Base-by-base conservation (phyloP, 53 echinoderm and acorn worm genomes). In the Temnopleurus reevesii region DNA sequence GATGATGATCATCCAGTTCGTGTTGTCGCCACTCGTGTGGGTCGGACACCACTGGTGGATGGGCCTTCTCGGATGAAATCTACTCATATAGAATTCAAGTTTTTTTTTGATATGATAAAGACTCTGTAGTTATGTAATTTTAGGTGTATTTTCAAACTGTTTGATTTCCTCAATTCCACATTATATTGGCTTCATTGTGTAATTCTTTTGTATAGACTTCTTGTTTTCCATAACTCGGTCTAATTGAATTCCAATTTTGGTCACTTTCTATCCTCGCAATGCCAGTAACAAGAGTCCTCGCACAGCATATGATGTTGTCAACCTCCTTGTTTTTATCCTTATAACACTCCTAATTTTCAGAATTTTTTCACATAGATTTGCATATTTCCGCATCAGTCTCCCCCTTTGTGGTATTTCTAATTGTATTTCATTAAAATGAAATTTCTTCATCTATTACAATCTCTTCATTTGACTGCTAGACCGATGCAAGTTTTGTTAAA, bases 141-240 rank as follows among this genome's bases (percentile, higher is more conserved):
- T 46, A 18, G 59, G 44, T 7, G 85, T 85, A 44, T 26, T 31
- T 46, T 93, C 89, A 61, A 93, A 93, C 17, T 2, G 29, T 41
- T 83, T 43, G 18, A 93, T 84, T 54, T 93, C 89, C 2, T 91
- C 81, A 7, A 91, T 59, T 26, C 92, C 92, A 31, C 94, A 94
- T 41, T 77, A 46, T 0, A 4, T 82, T 76, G 8, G 93, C 84
- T 33, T 77, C 41, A 1, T 45, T n/a, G 29, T 93, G 90, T 0
- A 93, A 76, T n/a, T 17, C 63, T 28, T 43, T 13, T 21, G 93
- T 91, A 35, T 83, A 60, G 19, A 81, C 12, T 26, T 47, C 35
- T 46, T 89, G 92, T 18, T 80, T 55, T 0, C 45, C 47, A 49
- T 38, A 89, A 0, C 92, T 71, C 30, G 55, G 65, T n/a, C 92